These are phyloP conservation scores for Agrenia bidenticulata DNA, from an alignment of 2,888 invertebrate genomes.

Conservation along the genomic window DNA sequence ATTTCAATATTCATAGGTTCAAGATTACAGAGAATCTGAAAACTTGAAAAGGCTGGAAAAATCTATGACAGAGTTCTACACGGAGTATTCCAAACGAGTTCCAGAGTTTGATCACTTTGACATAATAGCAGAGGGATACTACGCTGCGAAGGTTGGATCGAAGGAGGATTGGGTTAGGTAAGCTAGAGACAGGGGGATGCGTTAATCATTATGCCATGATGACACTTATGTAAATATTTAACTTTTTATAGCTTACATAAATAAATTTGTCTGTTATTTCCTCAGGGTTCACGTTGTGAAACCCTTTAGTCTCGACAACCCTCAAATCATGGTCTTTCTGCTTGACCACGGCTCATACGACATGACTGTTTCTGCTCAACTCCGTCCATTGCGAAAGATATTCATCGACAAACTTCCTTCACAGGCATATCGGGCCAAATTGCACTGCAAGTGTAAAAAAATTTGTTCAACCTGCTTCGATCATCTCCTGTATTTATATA, in stretches of 20 bases:
- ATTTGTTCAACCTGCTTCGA: background rate
- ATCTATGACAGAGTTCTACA: conserved; percentile 42
- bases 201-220: background rate
- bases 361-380: conserved; percentile 39
- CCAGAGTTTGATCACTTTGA: conserved; percentile 33
- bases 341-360: conserved; percentile 46
- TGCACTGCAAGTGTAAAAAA: conserved; percentile 34
- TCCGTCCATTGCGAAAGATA: conserved; percentile 39
- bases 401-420: conserved; percentile 42
- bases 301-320: conserved; percentile 40
- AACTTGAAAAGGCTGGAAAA: conserved; percentile 36
- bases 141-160: conserved; percentile 34
- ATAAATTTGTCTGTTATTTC: background rate
- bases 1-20: conserved; percentile 32
- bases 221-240: conserved; percentile 12
- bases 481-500: too few species aligned
- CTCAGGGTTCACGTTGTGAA: conserved; percentile 45
- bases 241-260: background rate
- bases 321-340: conserved; percentile 45
- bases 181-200: background rate
- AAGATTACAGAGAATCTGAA: conserved; percentile 42
- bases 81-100: conserved; percentile 35
- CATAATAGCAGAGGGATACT: conserved; percentile 32
- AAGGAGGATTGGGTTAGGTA: conserved; percentile 37
- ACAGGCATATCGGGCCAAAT: conserved; percentile 45